A percentile compares a stretch with the other conserved stretches of the same genome.
Conservation (phyloP, 2,797 vertebrate genomes). For the Apogon hyalosoma region DNA sequence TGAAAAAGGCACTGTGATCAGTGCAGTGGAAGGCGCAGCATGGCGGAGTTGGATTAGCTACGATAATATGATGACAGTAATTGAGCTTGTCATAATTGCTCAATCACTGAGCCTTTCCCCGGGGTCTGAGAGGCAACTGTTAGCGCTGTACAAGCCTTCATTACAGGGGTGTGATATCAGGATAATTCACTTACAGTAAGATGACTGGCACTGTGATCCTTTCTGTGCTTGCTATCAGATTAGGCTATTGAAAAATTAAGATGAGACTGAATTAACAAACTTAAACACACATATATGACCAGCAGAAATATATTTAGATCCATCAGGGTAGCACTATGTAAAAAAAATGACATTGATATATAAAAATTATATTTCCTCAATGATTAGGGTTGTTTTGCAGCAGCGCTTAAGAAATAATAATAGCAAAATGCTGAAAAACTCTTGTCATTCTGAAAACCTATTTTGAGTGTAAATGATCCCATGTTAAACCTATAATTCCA, state of each 20-base stretch:
- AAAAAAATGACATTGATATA: too few species aligned
- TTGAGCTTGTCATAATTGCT: constrained; percentile 87
- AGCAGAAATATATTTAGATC: background rate
- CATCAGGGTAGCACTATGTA: too few species aligned
- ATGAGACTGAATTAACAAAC: constrained; percentile 31
- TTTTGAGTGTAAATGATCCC: too few species aligned
- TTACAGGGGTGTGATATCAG: constrained; percentile 75
- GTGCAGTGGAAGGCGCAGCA: constrained; percentile 71
- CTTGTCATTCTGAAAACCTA: too few species aligned
- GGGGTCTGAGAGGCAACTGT: constrained; percentile 78
- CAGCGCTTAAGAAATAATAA: too few species aligned
- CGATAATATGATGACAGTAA: constrained; percentile 88
- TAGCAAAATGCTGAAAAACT: too few species aligned
- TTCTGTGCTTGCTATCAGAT: constrained; percentile 52
- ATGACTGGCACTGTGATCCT: constrained; percentile 62
- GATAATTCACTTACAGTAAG: constrained; percentile 74
- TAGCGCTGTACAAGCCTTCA: constrained; percentile 74
- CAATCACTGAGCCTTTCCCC: constrained; percentile 81
- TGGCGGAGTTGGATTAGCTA: constrained; percentile 81
- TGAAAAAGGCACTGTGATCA: constrained; percentile 75
- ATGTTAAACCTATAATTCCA: too few species aligned
- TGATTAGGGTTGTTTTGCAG: too few species aligned
- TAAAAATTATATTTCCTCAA: too few species aligned
- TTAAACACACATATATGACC: constrained; percentile 14
- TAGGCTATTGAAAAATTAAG: constrained; percentile 38